Conservation (phyloP, 1,140 invertebrate genomes). For the Zaprionus capensis region DNA sequence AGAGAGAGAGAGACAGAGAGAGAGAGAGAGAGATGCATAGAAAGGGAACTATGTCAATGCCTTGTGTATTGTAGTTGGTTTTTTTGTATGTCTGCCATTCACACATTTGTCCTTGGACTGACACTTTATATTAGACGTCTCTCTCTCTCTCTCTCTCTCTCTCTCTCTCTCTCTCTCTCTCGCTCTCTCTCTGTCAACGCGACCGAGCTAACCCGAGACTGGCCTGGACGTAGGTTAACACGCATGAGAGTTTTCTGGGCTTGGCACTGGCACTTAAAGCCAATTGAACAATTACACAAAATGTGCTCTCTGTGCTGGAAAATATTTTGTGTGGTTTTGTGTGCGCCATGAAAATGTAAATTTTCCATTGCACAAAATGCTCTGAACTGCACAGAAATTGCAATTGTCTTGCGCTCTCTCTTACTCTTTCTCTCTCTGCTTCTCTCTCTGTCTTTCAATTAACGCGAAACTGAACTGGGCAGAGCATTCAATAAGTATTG, state of each 20-base stretch:
- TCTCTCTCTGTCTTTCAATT: background rate
- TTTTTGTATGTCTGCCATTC: constrained; percentile 14
- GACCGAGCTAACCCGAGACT: background rate
- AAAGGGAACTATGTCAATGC: constrained; percentile 76
- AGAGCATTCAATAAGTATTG: constrained; percentile 37
- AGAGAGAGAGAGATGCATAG: background rate
- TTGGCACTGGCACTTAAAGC: constrained; percentile 25
- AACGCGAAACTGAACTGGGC: too few species aligned
- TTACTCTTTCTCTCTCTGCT: background rate
- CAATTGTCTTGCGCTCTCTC: constrained; percentile 6
- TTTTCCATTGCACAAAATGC: constrained; percentile 4
- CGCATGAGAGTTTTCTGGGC: constrained; percentile 2
- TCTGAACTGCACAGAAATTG: background rate
- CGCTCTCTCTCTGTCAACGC: background rate
- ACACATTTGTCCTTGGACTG: constrained; percentile 63
- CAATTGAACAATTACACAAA: constrained; percentile 35
- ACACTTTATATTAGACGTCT: constrained; percentile 41
- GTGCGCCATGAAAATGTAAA: constrained; percentile 49
- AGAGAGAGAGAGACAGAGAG: constrained; percentile 28
- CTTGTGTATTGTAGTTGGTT: constrained; percentile 36
- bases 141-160: too few species aligned
- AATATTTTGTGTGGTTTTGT: constrained; percentile 35
- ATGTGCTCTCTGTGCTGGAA: background rate
- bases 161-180: background rate
- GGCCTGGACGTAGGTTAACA: background rate